Evolutionary conservation across 2,797 vertebrate species (phyloP).

Genomic region (Hoplostethus mediterraneus): DNA sequence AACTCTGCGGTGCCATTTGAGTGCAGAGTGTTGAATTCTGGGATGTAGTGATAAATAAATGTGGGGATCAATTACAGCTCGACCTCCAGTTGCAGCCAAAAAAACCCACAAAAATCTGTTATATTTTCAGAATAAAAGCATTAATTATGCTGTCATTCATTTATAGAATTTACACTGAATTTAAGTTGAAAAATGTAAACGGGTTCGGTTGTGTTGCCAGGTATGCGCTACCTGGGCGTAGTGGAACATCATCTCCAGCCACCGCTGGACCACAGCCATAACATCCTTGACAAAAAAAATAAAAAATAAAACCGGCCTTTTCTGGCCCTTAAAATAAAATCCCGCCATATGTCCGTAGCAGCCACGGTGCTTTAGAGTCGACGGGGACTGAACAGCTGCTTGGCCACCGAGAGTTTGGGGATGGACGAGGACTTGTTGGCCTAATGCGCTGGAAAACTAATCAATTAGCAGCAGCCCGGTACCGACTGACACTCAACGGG

Average conservation of each 20-base stretch:
- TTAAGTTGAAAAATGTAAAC: too few relatives aligned
- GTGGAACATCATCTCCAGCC: constrained; percentile 32
- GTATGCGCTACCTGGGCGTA: constrained; percentile 17
- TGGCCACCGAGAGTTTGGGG: constrained; percentile 25
- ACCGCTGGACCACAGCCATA: constrained; percentile 26
- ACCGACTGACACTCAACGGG: constrained; percentile 49
- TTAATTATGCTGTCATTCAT: too few relatives aligned
- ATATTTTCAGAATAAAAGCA: too few relatives aligned
- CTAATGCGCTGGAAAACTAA: constrained; percentile 70
- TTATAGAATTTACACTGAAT: too few relatives aligned
- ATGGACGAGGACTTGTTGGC: constrained; percentile 54
- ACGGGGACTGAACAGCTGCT: constrained; percentile 65
- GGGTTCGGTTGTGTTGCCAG: neutral
- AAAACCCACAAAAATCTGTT: too few relatives aligned
- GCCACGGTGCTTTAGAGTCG: constrained; percentile 41
- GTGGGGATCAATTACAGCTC: too few relatives aligned
- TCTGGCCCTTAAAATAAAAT: constrained; percentile 59
- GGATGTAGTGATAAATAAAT: too few relatives aligned
- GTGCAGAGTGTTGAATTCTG: too few relatives aligned
- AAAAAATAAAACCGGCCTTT: constrained; percentile 37
- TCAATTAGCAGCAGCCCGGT: constrained; percentile 66
- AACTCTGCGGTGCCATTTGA: too few relatives aligned
- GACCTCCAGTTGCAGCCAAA: too few relatives aligned
- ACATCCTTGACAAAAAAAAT: constrained; percentile 24
- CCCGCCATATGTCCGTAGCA: constrained; percentile 42